Evolutionary conservation across 1,140 invertebrate genomes (phyloP), one percentile per base, ranked within the genome.

Genomic region (Nilaparvata lugens): DNA sequence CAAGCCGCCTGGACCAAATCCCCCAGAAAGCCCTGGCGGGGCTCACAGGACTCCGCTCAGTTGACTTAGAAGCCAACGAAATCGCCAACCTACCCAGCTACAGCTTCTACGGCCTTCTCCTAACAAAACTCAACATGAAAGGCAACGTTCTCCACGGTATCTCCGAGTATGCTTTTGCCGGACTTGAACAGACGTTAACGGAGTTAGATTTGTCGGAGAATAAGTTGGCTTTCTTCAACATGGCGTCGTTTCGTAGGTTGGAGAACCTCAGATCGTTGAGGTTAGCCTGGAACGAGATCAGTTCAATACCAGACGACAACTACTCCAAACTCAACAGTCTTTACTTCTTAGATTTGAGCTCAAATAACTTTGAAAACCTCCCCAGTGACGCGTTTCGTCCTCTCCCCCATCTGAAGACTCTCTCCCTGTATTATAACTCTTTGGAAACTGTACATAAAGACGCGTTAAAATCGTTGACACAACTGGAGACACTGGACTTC

Each of bases 161-260:
- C 69, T 86, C 85, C 2, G 90, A 93, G 69, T 86, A 90, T 70
- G 89, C 86, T 0, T 93, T 93, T 71, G 85, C 86, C n/a, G 88
- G 89, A 0, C 74, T 93, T 35, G 92, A 93, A 72, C 80, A 83
- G 56, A 85, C 84, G 23, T 74, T 95, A 43, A 83, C 81, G 51
- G 88, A 93, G 73, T 78, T 95, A 54, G 88, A 91, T 74, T 76
- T 95, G 21, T 86, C 88, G 2, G 89, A 92, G 73, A 95, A 95
- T 70, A 89, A 88, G 68, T 74, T 95, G 38, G 83, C 84, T 63
- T 73, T 78, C 16, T 93, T 95, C 69, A 92, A 92, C 0, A 85
- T 93, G 75, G 75, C 81, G 56, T 81, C 91, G 0, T 72, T 95
- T 48, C 78, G 86, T 35, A 79, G 89, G 65, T 75, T 95, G 21